Percentiles rank a stretch among this genome's conserved stretches.
Conservation (phyloP, 2,113 vertebrate genomes). For the Elgaria multicarinata region DNA sequence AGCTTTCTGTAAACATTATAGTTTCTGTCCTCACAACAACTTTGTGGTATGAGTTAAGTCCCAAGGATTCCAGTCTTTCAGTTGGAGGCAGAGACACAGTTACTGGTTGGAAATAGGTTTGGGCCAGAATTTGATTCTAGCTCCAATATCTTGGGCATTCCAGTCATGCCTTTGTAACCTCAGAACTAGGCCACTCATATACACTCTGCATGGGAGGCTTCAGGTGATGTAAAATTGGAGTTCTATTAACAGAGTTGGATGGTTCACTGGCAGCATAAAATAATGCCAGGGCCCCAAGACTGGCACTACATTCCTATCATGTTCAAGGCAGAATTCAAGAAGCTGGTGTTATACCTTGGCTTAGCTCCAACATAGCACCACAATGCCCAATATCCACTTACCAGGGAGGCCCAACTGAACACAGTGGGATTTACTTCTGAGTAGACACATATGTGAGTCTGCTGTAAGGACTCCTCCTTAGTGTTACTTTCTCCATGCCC, state of each 20-base stretch:
- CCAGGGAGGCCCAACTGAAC: neutral
- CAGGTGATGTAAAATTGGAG: neutral
- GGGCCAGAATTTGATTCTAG: neutral
- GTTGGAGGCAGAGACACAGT: neutral
- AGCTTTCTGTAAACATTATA: too few species aligned
- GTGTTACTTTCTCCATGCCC: neutral
- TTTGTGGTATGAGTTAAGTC: neutral
- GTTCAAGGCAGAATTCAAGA: neutral
- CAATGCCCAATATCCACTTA: neutral
- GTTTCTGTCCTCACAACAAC: neutral
- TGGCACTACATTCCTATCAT: neutral
- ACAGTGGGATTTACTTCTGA: neutral
- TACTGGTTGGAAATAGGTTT: neutral
- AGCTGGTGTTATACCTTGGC: neutral
- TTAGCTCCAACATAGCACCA: neutral
- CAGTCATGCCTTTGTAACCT: neutral
- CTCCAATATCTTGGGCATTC: neutral
- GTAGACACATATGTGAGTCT: neutral
- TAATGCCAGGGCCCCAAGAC: too few species aligned
- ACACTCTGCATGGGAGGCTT: neutral
- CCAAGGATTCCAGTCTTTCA: neutral
- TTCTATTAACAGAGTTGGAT: neutral
- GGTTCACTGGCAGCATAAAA: neutral
- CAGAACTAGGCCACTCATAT: neutral
- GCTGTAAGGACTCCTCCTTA: neutral